Conservation (phyloP, 2,797 vertebrate species). For the Scleropages formosus region DNA sequence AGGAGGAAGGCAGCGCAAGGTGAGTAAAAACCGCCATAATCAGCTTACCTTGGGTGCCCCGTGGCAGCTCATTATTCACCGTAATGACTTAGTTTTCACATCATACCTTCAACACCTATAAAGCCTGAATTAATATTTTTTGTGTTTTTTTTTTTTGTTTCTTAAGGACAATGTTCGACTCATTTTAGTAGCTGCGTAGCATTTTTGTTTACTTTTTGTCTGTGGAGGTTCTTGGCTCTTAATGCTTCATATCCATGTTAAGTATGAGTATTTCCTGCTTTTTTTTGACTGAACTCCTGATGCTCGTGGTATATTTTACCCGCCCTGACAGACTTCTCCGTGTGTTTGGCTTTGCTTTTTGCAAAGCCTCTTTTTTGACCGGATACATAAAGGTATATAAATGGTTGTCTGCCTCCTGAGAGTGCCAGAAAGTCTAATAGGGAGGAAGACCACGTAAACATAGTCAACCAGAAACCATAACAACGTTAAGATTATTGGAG, state of each 20-base stretch:
- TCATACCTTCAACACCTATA: too few relatives aligned
- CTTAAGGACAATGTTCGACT: not conserved
- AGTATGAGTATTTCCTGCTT: conserved; percentile 10
- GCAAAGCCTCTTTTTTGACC: not conserved
- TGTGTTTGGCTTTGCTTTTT: not conserved
- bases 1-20: conserved; percentile 46
- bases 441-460: not conserved
- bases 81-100: conserved; percentile 50
- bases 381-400: not conserved
- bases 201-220: not conserved
- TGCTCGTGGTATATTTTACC: not conserved
- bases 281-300: not conserved
- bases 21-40: conserved; percentile 51
- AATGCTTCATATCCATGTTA: not conserved
- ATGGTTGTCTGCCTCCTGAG: not conserved
- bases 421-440: not conserved
- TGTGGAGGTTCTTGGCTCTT: not conserved
- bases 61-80: conserved; percentile 59
- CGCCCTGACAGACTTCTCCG: not conserved
- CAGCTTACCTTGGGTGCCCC: conserved; percentile 52
- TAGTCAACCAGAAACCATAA: not conserved
- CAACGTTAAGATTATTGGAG: not conserved
- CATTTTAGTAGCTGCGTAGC: not conserved
- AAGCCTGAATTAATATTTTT: not conserved
- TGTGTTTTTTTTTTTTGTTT: too few relatives aligned